A percentile compares a stretch with the other conserved stretches of the same genome.
phyloP scores from a whole-genome alignment of 1,140 invertebrate genomes.

The Callitettix versicolor region DNA sequence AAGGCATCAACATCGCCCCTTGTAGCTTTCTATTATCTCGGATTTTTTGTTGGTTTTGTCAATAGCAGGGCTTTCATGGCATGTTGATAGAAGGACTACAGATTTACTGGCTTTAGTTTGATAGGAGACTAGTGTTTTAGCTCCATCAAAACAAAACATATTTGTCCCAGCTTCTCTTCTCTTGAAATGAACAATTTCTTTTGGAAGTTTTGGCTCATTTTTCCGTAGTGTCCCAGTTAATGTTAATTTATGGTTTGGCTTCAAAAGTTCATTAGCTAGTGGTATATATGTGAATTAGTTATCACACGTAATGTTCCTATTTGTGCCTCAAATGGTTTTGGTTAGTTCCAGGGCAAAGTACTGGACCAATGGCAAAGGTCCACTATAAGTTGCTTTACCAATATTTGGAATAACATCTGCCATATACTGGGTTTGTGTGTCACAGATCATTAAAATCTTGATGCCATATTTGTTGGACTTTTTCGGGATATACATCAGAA shows the following conservation, averaged over 20 bases:
- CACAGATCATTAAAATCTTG: constrained; percentile 31
- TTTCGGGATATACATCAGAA: constrained; percentile 35
- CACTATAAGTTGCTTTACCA: constrained; percentile 10
- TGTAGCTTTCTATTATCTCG: constrained; percentile 25
- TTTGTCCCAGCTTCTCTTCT: not conserved
- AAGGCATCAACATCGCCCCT: constrained; percentile 28
- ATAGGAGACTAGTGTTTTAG: not conserved
- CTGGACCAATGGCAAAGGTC: constrained; percentile 11
- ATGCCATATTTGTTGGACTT: constrained; percentile 39
- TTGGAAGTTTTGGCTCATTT: constrained; percentile 28
- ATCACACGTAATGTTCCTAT: constrained; percentile 29
- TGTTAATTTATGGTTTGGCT: constrained; percentile 24
- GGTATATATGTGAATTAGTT: constrained; percentile 30
- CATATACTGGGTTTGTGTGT: constrained; percentile 30
- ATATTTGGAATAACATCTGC: constrained; percentile 31
- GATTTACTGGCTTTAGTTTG: not conserved
- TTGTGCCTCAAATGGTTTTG: constrained; percentile 23
- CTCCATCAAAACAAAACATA: constrained; percentile 1
- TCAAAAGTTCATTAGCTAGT: constrained; percentile 23
- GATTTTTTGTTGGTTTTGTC: constrained; percentile 23
- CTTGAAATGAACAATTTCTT: constrained; percentile 7
- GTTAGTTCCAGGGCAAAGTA: constrained; percentile 12
- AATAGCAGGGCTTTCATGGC: constrained; percentile 25
- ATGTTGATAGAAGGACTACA: constrained; percentile 27
- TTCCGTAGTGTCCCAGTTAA: constrained; percentile 29